phyloP scores from a whole-genome alignment of 2,113 vertebrate species.

The Toxostoma redivivum region DNA sequence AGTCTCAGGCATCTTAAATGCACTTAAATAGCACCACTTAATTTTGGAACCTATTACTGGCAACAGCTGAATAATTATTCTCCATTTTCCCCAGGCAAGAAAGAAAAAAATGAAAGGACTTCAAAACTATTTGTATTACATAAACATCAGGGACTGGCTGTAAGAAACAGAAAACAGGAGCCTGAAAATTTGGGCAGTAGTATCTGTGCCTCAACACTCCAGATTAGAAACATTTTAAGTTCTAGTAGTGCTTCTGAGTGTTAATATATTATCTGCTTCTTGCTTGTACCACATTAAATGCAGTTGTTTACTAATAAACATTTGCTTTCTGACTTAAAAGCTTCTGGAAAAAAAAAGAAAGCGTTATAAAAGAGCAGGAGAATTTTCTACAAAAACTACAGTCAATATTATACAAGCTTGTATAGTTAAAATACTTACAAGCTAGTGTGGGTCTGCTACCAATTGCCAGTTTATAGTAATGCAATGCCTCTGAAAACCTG shows the following conservation, averaged over 20 bases:
- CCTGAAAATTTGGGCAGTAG: neutral
- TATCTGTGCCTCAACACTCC: neutral
- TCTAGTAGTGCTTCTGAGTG: neutral
- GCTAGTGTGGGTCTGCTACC: constrained; percentile 96
- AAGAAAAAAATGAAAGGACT: neutral
- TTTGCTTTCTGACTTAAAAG: neutral
- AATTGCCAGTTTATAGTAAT: constrained; percentile 97
- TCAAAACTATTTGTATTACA: neutral
- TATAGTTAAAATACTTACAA: constrained; percentile 84
- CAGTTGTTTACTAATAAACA: neutral
- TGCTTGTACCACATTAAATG: neutral
- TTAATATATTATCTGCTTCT: neutral
- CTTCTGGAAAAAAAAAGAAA: neutral
- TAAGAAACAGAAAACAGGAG: neutral
- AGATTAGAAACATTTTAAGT: neutral
- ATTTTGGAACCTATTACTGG: neutral
- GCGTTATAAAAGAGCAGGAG: neutral
- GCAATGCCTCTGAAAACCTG: constrained; percentile 92
- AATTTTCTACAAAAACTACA: neutral
- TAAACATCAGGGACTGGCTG: neutral
- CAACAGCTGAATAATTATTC: neutral
- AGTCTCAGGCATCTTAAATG: neutral
- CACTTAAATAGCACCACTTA: neutral
- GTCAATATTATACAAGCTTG: neutral
- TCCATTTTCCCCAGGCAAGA: neutral